A percentile compares a stretch with the other conserved stretches of the same genome.
Evolutionary conservation across 2,113 vertebrate species (phyloP).

Genomic region (Pseudorasbora parva): DNA sequence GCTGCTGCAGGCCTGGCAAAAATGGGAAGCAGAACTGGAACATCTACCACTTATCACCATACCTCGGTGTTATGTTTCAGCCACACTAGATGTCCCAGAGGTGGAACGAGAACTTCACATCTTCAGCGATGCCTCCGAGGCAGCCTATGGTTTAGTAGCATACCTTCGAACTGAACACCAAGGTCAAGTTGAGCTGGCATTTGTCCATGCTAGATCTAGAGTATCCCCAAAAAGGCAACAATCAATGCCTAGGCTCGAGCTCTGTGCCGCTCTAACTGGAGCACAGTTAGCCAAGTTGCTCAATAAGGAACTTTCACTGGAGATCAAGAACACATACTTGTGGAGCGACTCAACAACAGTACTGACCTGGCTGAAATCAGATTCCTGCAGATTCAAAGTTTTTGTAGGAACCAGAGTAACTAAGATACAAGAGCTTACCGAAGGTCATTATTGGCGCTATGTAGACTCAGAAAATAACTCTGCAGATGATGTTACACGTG

Average conservation of each 20-base stretch:
- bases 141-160: conserved; percentile 26
- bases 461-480: neutral
- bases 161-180: conserved; percentile 18
- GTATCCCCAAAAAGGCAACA: conserved; percentile 32
- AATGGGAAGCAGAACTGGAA: neutral
- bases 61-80: conserved; percentile 10
- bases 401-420: neutral
- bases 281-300: conserved; percentile 13
- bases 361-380: conserved; percentile 24
- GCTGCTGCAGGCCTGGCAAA: neutral
- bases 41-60: neutral
- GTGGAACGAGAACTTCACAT: neutral
- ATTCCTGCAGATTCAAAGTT: conserved; percentile 27
- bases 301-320: conserved; percentile 32
- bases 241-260: conserved; percentile 25
- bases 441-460: conserved; percentile 7
- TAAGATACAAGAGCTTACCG: conserved; percentile 54
- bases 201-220: conserved; percentile 17
- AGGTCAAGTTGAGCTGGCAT: conserved; percentile 15
- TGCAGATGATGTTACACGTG: neutral
- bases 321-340: neutral
- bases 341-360: conserved; percentile 25
- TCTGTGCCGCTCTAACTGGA: conserved; percentile 27
- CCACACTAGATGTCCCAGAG: neutral
- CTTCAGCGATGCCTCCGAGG: conserved; percentile 24